A percentile compares a stretch with the other conserved stretches of the same genome.
phyloP scores from a whole-genome alignment of 2,797 vertebrate species.

The Rhadinocentrus ornatus region DNA sequence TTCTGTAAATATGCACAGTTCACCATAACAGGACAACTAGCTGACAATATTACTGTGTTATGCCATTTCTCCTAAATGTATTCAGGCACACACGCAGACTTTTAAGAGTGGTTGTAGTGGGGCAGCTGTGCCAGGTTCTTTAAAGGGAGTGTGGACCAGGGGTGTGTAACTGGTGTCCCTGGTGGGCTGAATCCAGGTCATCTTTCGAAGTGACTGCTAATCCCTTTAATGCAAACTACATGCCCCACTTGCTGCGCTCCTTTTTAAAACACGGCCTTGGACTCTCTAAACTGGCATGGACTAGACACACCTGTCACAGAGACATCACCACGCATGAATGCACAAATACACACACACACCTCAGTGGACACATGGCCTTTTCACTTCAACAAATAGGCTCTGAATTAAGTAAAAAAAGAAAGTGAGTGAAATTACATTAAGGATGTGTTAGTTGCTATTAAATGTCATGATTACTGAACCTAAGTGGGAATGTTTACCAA shows the following conservation, averaged over 20 bases:
- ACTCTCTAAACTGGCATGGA: conserved; percentile 81
- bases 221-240: conserved; percentile 89
- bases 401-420: neutral
- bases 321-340: conserved; percentile 55
- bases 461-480: conserved; percentile 43
- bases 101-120: conserved; percentile 75
- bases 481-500: conserved; percentile 54
- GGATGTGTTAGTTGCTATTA: conserved; percentile 15
- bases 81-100: conserved; percentile 63
- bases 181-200: conserved; percentile 88
- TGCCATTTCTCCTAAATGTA: conserved; percentile 58
- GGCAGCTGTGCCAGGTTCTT: conserved; percentile 85
- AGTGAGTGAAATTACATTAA: conserved; percentile 14
- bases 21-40: conserved; percentile 54
- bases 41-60: conserved; percentile 62
- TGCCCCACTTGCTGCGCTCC: conserved; percentile 85
- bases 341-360: conserved; percentile 38
- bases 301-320: conserved; percentile 82
- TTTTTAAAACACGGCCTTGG: conserved; percentile 84
- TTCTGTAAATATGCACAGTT: conserved; percentile 43
- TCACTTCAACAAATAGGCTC: neutral
- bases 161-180: conserved; percentile 87
- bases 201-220: conserved; percentile 90
- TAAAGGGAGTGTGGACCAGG: conserved; percentile 84
- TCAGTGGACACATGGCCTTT: conserved; percentile 20